Evolutionary conservation across 2,888 invertebrate genomes (phyloP).

Genomic region (Lasioglossum vierecki): DNA sequence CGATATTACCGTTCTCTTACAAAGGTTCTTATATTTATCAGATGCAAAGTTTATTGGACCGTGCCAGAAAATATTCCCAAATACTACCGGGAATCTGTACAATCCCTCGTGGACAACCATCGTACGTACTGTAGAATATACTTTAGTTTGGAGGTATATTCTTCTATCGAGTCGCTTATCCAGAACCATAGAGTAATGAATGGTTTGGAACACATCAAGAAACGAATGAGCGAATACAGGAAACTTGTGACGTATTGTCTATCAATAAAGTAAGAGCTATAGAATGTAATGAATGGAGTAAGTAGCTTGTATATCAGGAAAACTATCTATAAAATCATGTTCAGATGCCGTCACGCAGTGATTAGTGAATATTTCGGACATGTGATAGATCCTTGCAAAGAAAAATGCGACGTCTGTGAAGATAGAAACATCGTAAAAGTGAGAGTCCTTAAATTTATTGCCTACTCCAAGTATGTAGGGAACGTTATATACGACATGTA

Average conservation of each 20-base stretch:
- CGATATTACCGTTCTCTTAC: neutral
- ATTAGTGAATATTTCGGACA: conserved; percentile 40
- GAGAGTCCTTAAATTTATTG: conserved; percentile 20
- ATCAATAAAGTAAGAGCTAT: conserved; percentile 31
- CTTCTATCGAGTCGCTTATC: neutral
- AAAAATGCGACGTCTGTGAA: conserved; percentile 35
- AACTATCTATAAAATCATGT: conserved; percentile 1
- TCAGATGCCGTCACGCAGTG: conserved; percentile 40
- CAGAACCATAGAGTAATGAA: conserved; percentile 2
- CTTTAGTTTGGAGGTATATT: conserved; percentile 35
- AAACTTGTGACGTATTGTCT: conserved; percentile 37
- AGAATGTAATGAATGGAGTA: neutral
- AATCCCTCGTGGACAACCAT: neutral
- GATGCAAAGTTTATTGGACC: conserved; percentile 43
- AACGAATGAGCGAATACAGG: conserved; percentile 33
- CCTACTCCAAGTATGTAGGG: neutral
- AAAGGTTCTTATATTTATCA: conserved; percentile 17
- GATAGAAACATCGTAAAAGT: neutral
- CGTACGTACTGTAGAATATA: conserved; percentile 42
- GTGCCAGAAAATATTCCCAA: conserved; percentile 35
- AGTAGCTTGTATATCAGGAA: neutral
- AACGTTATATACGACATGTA: conserved; percentile 23
- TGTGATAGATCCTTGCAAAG: conserved; percentile 8
- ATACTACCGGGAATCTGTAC: conserved; percentile 33
- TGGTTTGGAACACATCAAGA: neutral